Base-by-base conservation (phyloP, 2,113 vertebrate species). In the Cololabis saira region DNA sequence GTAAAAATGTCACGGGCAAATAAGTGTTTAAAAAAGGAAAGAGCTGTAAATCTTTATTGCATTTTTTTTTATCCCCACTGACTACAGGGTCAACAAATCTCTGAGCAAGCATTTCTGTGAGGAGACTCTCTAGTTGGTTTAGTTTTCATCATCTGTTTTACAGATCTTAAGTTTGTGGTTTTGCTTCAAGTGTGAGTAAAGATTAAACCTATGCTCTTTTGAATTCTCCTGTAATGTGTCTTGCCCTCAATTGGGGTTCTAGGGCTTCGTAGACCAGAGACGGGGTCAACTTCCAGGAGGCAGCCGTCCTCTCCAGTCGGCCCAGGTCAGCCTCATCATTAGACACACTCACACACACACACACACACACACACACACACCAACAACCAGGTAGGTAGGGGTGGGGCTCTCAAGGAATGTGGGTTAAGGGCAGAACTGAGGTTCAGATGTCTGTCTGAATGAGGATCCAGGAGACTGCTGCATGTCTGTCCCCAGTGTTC, bases 201-300 rank as follows among this genome's bases (percentile, higher is more conserved):
- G 6, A 37, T 37, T 7, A 37, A 37, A 7, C 5, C 6, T 37
- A 11, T 37, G 5, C 5, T 37, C 10, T 37, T 37, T 11, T 37
- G 2, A 27, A 37, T 37, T 37, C 33, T 37, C 33, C 10, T 37
- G 1, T 37, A 37, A 37, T 37, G 10, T 37, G 10, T 37, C 6
- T 37, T 4, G 2, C 33, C 2, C 33, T 37, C 5, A n/a, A 56
- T 52, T 59, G 56, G 70, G 63, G 30, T 52, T 17, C 0, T 82
- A 93, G 93, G 92, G 85, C 59, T 77, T 52, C 94, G 90, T 50
- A 90, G 80, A 42, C 91, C 87, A 62, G 92, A 93, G 18, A 69
- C 84, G 16, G 75, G 71, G 42, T 76, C 80, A 0, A n/a, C 86
- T 18, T 82, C 94, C 77, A 88, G 84, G 79, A 94, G 93, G 60